phyloP scores from a whole-genome alignment of 1,140 invertebrate species.

The Hyposmocoma kahamanoa region DNA sequence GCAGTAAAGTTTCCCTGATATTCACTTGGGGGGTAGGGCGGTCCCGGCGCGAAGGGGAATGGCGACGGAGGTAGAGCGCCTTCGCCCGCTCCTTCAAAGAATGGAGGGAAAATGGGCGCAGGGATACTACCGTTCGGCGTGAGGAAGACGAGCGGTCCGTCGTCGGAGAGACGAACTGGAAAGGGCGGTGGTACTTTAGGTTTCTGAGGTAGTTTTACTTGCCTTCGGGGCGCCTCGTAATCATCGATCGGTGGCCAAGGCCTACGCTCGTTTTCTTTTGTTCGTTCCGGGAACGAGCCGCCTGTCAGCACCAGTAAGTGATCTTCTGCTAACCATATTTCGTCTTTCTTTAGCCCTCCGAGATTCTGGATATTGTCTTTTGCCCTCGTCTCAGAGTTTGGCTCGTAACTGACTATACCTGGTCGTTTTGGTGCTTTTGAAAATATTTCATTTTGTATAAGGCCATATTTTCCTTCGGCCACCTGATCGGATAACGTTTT shows the following conservation, averaged over 20 bases:
- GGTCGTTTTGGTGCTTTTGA: conserved; percentile 79
- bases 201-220: conserved; percentile 83
- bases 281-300: conserved; percentile 77
- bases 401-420: conserved; percentile 85
- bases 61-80: conserved; percentile 70
- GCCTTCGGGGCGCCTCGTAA: conserved; percentile 85
- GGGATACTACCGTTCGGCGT: conserved; percentile 76
- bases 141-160: conserved; percentile 84
- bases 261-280: conserved; percentile 49
- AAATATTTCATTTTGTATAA: conserved; percentile 90
- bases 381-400: conserved; percentile 82
- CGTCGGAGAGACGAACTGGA: conserved; percentile 87
- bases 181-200: conserved; percentile 90
- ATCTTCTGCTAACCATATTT: conserved; percentile 93
- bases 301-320: conserved; percentile 89
- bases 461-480: conserved; percentile 90
- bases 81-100: conserved; percentile 76
- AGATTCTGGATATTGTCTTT: conserved; percentile 85
- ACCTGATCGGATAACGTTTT: conserved; percentile 90
- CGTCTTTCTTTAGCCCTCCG: conserved; percentile 86
- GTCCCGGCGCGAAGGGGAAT: conserved; percentile 73
- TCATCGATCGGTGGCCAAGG: conserved; percentile 87
- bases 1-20: conserved; percentile 76
- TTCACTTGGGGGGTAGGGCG: conserved; percentile 67
- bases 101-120: conserved; percentile 64